These are phyloP conservation scores for Mormyrus lacerda DNA, from an alignment of 2,113 vertebrate genomes.

Conservation along the genomic window DNA sequence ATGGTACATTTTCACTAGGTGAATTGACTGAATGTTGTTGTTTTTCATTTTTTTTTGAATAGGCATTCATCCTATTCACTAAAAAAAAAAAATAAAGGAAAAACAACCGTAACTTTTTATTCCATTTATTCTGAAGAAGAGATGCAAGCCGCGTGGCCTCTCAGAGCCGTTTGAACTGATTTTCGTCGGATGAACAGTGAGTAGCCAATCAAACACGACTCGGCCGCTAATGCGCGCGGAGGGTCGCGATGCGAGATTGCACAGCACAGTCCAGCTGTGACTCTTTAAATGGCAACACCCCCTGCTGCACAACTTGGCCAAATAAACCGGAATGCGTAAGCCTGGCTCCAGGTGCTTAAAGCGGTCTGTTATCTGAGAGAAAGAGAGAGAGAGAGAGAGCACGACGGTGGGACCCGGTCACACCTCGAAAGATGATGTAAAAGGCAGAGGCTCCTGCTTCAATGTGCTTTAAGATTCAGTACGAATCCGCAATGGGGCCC, in stretches of 20 bases:
- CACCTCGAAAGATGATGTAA: too few species aligned
- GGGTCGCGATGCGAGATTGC: conserved; percentile 20
- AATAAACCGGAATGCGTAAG: conserved; percentile 26
- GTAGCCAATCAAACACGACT: conserved; percentile 24
- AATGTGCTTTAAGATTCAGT: not conserved
- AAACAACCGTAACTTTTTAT: not conserved
- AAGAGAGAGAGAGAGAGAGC: not conserved
- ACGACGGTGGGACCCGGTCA: not conserved
- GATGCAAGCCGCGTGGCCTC: conserved; percentile 5
- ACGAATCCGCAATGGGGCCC: not conserved
- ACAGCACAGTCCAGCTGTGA: conserved; percentile 33
- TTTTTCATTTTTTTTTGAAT: not conserved
- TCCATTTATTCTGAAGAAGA: not conserved
- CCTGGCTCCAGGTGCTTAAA: not conserved
- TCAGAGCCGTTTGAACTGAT: conserved; percentile 18
- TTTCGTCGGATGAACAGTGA: conserved; percentile 10
- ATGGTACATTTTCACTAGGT: not conserved
- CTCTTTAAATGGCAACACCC: conserved; percentile 38
- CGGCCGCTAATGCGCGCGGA: conserved; percentile 26
- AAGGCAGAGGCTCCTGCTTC: not conserved
- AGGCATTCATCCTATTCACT: not conserved
- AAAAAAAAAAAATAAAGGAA: not conserved
- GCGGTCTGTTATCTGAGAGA: not conserved
- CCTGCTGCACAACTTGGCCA: conserved; percentile 37
- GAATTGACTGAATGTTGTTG: not conserved